Evolutionary conservation across 2,113 vertebrate genomes (phyloP), one percentile per base, ranked within the genome.

Genomic region (Petrocephalus zakoni): DNA sequence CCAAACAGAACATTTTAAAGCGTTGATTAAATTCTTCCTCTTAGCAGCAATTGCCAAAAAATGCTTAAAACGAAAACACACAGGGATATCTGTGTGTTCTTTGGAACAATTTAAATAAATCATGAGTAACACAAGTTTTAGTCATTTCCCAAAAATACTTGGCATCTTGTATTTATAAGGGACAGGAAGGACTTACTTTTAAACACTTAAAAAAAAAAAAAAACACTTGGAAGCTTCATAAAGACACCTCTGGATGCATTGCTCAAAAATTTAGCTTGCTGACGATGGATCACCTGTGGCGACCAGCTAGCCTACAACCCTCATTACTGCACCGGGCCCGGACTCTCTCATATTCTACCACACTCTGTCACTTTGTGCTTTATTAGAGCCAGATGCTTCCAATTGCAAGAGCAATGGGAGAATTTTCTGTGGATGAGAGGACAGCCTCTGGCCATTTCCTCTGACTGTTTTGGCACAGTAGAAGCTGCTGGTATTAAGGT

Each of bases 1-100:
- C 56, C 37, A 10, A 75, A 42, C 46, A 85, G 88, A 88, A 61
- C 78, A 72, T 89, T 25, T 75, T 86, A 86, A 61, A 81, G 61
- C 58, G 47, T 78, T 89, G 83, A 89, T 89, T 89, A 86, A 72
- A 89, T 68, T 72, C 56, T 89, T 89, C 84, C 88, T 89, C 22
- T 64, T 72, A 61, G n/a, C 19, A 61, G 22, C 51, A 37, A 58
- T 61, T 83, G 88, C 78, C 75, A 88, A 61, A 58, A 82, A 53
- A 86, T 55, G 52, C 25, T 86, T 55, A 55, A 21, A 47, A 83
- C 15, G 37, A 83, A 34, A 85, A 61, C 68, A 52, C 58, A 68
- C 51, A 34, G 51, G 86, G 86, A 64, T 64, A 42, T 87, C 86
- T 87, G 29, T 86, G 82, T 86, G 56, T 85, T 52, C 6, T 47